Evolutionary conservation across 2,888 invertebrate species (phyloP).

Genomic region (Archips xylosteana): DNA sequence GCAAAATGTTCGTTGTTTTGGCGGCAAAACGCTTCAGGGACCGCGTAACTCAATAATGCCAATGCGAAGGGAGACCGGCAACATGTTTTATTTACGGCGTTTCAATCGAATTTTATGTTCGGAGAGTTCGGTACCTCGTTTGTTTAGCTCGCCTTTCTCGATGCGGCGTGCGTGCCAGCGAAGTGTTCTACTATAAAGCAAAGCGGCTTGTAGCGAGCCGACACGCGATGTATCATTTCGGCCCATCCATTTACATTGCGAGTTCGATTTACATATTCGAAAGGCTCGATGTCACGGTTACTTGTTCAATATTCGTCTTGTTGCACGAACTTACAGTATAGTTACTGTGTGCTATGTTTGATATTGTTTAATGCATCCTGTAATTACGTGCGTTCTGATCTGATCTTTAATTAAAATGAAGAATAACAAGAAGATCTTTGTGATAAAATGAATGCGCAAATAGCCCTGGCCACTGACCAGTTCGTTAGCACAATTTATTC

Average conservation of each 20-base stretch:
- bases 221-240: conserved; percentile 57
- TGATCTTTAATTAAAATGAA: background rate
- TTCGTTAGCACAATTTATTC: background rate
- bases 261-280: conserved; percentile 40
- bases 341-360: background rate
- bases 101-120: conserved; percentile 78
- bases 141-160: conserved; percentile 58
- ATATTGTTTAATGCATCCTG: background rate
- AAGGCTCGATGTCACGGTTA: conserved; percentile 16
- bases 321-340: background rate
- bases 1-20: conserved; percentile 85
- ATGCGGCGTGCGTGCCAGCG: conserved; percentile 66
- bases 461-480: background rate
- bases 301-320: background rate
- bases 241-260: conserved; percentile 39
- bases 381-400: background rate
- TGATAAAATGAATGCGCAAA: background rate
- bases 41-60: conserved; percentile 83
- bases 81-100: conserved; percentile 85
- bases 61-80: conserved; percentile 76
- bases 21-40: conserved; percentile 85
- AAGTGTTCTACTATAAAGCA: conserved; percentile 47
- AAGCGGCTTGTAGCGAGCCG: conserved; percentile 50
- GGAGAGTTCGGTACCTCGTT: conserved; percentile 44
- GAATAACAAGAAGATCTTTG: background rate